Conservation (phyloP, 1,140 invertebrate genomes). For the Oryctes rhinoceros region DNA sequence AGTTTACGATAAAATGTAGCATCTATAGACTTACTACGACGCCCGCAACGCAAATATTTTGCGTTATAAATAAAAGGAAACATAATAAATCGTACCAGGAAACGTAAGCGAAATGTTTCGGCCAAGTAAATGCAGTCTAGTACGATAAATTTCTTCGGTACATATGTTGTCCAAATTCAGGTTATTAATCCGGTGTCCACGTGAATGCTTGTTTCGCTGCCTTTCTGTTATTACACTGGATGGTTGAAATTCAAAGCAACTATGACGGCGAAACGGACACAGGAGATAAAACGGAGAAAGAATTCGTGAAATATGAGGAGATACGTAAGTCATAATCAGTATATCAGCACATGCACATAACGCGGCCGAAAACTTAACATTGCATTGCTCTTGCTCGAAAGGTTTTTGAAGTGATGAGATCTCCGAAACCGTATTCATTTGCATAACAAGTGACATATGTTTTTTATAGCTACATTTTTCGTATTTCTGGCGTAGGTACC, state of each 20-base stretch:
- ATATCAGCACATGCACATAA: not conserved
- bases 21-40: not conserved
- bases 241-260: not conserved
- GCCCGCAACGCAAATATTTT: constrained; percentile 9
- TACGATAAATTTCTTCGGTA: constrained; percentile 17
- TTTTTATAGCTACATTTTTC: no score
- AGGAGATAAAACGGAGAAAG: not conserved
- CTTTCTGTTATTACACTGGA: not conserved
- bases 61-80: constrained; percentile 19
- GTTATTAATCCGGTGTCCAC: constrained; percentile 18
- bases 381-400: no score
- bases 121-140: constrained; percentile 14
- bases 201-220: not conserved
- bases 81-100: constrained; percentile 6
- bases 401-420: no score
- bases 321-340: constrained; percentile 9
- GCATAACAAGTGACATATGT: no score
- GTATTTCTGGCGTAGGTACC: no score
- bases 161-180: constrained; percentile 10
- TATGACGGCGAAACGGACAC: not conserved
- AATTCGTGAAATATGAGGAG: not conserved
- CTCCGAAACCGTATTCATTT: no score
- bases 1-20: constrained; percentile 8
- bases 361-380: no score
- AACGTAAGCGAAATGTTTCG: not conserved